These are phyloP conservation scores for Columbina picui DNA, from an alignment of 2,113 vertebrate genomes.

Conservation along the genomic window DNA sequence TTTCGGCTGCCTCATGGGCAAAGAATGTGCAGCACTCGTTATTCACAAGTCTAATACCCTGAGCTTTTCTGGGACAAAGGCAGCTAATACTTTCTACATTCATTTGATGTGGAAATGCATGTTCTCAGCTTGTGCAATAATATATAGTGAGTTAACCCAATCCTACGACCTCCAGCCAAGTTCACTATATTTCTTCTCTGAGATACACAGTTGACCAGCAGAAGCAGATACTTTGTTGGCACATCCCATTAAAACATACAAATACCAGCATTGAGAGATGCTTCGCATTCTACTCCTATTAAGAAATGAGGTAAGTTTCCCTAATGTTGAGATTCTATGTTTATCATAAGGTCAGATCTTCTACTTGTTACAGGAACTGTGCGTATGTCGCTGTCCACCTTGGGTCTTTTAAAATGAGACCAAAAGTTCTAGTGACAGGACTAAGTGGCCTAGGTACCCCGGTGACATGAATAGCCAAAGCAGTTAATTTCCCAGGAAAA, in stretches of 20 bases:
- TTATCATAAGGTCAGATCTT: not conserved
- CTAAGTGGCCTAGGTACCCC: not conserved
- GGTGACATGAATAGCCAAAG: not conserved
- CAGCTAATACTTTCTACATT: not conserved
- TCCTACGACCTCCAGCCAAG: not conserved
- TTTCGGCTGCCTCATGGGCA: not conserved
- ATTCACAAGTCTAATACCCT: not conserved
- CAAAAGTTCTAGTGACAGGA: not conserved
- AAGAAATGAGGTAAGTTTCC: not conserved
- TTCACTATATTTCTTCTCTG: not conserved
- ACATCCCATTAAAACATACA: not conserved
- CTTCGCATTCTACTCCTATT: not conserved
- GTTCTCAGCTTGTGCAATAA: not conserved
- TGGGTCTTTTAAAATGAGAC: not conserved
- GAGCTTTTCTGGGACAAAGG: conserved; percentile 23
- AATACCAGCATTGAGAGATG: not conserved
- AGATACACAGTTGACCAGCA: not conserved
- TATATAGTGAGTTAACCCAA: not conserved
- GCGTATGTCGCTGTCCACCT: not conserved
- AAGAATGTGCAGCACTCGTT: conserved; percentile 29
- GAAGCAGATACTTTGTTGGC: not conserved
- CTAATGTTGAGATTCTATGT: not conserved
- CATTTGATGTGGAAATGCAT: conserved; percentile 9
- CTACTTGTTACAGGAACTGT: not conserved
- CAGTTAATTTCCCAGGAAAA: fast-evolving